Base-by-base conservation (phyloP, 2,888 invertebrate species). In the Cinara cedri region DNA sequence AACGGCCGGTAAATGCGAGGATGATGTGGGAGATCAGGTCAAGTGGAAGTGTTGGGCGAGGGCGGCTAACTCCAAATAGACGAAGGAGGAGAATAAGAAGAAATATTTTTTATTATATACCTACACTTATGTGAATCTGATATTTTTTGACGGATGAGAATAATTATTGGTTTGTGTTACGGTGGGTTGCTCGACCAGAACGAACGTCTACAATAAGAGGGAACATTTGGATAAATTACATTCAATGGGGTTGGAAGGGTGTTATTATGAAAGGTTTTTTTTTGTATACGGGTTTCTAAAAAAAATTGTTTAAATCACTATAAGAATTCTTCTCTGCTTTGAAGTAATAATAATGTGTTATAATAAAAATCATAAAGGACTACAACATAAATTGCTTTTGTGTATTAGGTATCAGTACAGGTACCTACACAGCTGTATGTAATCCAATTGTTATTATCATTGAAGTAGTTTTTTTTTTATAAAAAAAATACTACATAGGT, bases 141-240 rank as follows among this genome's bases (percentile, higher is more conserved):
- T 55, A 46, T 11, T 21, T 51, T 51, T 14, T 66, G 46, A 66
- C 46, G 66, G 55, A 68, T 49, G 16, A 76, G 60, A 76, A 76
- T 76, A 76, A 76, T 76, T 76, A 57, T 76, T 49, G n/a, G 75
- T 76, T 75, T 63, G 16, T 24, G 51, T 54, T 65, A 49, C 14
- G 16, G 24, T 51, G 44, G 24, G 13, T 46, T 55, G 9, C 24
- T 46, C 24, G 14, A n/a, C 1, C 16, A 46, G 4, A n/a, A 66
- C 21, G 55, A 24, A 26, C 10, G 10, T 4, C 24, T 16, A 62
- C 16, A 49, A n/a, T 19, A 10, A 42, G 42, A 21, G 24, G 54
- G 34, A 65, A 65, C n/a, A 34, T 54, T 65, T n/a, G 24, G 24
- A 55, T 55, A 44, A 55, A 55, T 66, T 55, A 75, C 34, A 11